Evolutionary conservation across 92 coral and sea anemone genomes (phyloP).

Genomic region (Actinernus sp.): DNA sequence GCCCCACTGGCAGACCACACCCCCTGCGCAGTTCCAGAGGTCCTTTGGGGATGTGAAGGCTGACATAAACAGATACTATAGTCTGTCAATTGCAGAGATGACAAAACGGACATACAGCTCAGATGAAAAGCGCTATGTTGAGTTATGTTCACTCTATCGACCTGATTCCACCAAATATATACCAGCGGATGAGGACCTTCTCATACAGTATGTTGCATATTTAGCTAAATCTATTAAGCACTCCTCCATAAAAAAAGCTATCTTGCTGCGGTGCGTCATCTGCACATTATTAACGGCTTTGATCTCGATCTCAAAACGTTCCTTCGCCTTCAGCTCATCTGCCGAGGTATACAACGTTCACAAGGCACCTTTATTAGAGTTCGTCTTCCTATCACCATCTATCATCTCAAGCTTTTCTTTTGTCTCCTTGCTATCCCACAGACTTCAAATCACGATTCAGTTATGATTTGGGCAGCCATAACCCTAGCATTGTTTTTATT

Average conservation of each 20-base stretch:
- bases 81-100: slow-evolving; percentile 13
- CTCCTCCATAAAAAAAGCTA: slow-evolving; percentile 24
- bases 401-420: slow-evolving; percentile 6
- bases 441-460: background rate
- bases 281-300: slow-evolving; percentile 21
- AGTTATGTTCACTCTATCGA: slow-evolving; percentile 1
- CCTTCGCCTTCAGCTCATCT: slow-evolving; percentile 33
- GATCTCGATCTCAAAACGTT: slow-evolving; percentile 12
- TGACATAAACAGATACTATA: slow-evolving; percentile 18
- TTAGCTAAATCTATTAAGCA: slow-evolving; percentile 26
- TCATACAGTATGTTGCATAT: slow-evolving; percentile 18
- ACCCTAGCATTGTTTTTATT: no score
- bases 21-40: background rate
- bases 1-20: slow-evolving; percentile 24
- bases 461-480: slow-evolving; percentile 46
- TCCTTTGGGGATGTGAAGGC: background rate
- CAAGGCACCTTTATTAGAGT: slow-evolving; percentile 5
- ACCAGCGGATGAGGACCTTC: slow-evolving; percentile 30
- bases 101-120: slow-evolving; percentile 35
- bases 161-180: background rate
- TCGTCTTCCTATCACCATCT: slow-evolving; percentile 38
- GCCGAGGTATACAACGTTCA: slow-evolving; percentile 28
- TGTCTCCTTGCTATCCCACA: background rate
- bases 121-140: slow-evolving; percentile 23
- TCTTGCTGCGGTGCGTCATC: slow-evolving; percentile 43